These are phyloP conservation scores for Drosophila quinaria DNA, from an alignment of 2,888 invertebrate species.

Conservation along the genomic window DNA sequence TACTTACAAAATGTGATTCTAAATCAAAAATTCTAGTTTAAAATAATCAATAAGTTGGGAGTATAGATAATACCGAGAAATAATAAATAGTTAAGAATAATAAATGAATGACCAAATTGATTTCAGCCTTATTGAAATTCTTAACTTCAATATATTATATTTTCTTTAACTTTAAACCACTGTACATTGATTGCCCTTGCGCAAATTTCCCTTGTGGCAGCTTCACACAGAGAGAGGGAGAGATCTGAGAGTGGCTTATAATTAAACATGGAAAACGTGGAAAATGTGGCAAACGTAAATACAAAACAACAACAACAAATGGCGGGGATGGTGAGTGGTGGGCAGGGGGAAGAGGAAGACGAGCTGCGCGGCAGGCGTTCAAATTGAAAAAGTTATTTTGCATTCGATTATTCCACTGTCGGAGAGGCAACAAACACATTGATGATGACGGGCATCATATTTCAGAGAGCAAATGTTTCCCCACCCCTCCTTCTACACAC, in stretches of 20 bases:
- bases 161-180: neutral
- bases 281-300: conserved; percentile 72
- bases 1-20: no score
- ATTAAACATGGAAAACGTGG: conserved; percentile 78
- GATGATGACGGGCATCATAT: conserved; percentile 39
- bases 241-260: conserved; percentile 52
- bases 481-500: neutral
- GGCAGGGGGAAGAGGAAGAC: conserved; percentile 7
- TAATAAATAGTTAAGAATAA: no score
- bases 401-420: conserved; percentile 71
- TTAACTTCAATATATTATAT: neutral
- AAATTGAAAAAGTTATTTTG: conserved; percentile 79
- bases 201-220: conserved; percentile 75
- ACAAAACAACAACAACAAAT: conserved; percentile 39
- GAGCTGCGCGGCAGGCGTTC: conserved; percentile 46
- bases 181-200: conserved; percentile 31
- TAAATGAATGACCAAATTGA: no score
- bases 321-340: neutral
- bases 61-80: no score
- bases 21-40: no score
- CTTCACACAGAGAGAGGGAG: conserved; percentile 1
- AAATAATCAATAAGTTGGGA: no score
- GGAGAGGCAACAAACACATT: conserved; percentile 35
- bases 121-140: no score
- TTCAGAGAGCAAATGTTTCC: conserved; percentile 19